Evolutionary conservation across 2,113 vertebrate species (phyloP).

Genomic region (Tragelaphus buxtoni): DNA sequence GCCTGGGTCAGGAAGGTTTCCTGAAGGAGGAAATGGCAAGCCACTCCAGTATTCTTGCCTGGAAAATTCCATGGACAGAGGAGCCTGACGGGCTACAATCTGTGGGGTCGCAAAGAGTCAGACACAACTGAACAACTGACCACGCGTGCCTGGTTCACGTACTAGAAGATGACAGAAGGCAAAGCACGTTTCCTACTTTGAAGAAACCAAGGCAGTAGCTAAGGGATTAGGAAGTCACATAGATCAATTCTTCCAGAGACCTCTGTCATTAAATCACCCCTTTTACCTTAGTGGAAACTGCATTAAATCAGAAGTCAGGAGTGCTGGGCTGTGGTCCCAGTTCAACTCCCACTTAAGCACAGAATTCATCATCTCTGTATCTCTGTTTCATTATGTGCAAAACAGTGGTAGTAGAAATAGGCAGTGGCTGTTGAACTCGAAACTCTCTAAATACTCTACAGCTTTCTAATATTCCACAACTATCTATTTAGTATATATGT

Average conservation of each 20-base stretch:
- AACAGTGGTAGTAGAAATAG: neutral
- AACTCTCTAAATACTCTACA: neutral
- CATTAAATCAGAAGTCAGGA: neutral
- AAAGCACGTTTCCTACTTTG: neutral
- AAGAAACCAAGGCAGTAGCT: neutral
- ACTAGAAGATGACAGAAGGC: neutral
- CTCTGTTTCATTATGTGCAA: neutral
- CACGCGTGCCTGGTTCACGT: neutral
- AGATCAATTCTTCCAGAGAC: neutral
- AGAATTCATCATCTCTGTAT: neutral
- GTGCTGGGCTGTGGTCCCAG: neutral
- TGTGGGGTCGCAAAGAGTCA: neutral
- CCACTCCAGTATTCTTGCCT: neutral
- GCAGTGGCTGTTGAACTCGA: neutral
- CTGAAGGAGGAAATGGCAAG: neutral
- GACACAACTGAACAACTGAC: neutral
- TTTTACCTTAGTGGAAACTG: neutral
- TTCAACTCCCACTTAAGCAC: neutral
- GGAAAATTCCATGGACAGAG: neutral
- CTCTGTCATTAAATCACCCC: neutral
- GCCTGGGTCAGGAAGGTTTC: neutral
- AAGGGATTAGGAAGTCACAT: neutral
- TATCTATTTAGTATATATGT: neutral
- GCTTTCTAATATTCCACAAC: neutral
- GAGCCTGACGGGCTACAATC: neutral